Evolutionary conservation across 1,140 invertebrate genomes (phyloP).

Genomic region (Cheumatopsyche charites): DNA sequence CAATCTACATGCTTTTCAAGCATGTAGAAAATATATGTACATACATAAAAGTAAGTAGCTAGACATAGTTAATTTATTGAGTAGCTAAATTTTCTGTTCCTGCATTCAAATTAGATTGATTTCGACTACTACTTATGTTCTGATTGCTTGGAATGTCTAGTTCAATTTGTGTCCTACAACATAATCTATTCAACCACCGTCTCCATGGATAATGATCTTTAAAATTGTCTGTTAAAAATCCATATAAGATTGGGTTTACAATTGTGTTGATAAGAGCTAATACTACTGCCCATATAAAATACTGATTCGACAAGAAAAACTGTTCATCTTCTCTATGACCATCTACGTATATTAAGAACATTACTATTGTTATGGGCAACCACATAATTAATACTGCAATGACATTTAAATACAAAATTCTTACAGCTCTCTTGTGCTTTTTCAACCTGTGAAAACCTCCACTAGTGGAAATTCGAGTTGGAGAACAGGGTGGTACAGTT

Average conservation of each 20-base stretch:
- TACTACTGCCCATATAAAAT: conserved; percentile 65
- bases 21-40: too few species aligned
- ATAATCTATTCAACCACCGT: conserved; percentile 36
- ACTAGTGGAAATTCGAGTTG: conserved; percentile 15
- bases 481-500: not conserved
- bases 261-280: conserved; percentile 73
- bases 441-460: conserved; percentile 52
- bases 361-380: conserved; percentile 64
- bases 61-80: too few species aligned
- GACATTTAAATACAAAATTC: conserved; percentile 64
- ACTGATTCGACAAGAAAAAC: conserved; percentile 62
- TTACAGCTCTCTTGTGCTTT: conserved; percentile 64
- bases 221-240: conserved; percentile 79
- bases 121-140: conserved; percentile 1
- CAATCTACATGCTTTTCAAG: too few species aligned
- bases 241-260: conserved; percentile 81
- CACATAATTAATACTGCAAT: conserved; percentile 66
- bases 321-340: conserved; percentile 60
- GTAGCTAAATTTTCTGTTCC: not conserved
- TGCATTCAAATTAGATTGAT: not conserved
- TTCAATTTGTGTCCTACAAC: conserved; percentile 20
- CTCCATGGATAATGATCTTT: conserved; percentile 51
- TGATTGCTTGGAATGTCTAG: not conserved
- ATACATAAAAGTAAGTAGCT: too few species aligned
- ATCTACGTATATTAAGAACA: conserved; percentile 65